Evolutionary conservation across 1,140 invertebrate genomes (phyloP).

Genomic region (Agrypnia vestita): DNA sequence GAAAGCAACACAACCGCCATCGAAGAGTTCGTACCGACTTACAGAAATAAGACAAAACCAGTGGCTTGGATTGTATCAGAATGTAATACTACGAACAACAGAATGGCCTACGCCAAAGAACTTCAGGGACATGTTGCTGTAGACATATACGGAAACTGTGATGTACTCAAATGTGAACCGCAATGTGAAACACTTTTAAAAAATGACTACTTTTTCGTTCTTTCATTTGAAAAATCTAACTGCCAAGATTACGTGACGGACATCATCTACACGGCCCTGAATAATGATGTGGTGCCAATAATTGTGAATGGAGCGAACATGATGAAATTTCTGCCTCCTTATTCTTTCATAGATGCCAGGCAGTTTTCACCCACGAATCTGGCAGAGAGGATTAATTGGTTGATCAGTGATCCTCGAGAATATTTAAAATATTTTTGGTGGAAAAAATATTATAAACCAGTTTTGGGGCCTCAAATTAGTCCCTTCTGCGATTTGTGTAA

Average conservation of each 20-base stretch:
- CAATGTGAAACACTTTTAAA: constrained; percentile 68
- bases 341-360: constrained; percentile 76
- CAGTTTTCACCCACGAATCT: constrained; percentile 72
- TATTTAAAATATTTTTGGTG: constrained; percentile 74
- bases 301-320: constrained; percentile 76
- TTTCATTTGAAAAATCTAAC: constrained; percentile 77
- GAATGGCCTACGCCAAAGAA: constrained; percentile 73
- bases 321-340: constrained; percentile 67
- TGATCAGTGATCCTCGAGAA: constrained; percentile 70
- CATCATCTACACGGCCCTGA: constrained; percentile 72
- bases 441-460: constrained; percentile 63
- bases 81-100: constrained; percentile 72
- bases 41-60: constrained; percentile 65
- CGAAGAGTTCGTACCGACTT: constrained; percentile 12
- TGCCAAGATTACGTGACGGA: constrained; percentile 76
- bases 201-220: constrained; percentile 76
- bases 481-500: constrained; percentile 48
- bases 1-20: constrained; percentile 28
- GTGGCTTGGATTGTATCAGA: constrained; percentile 78
- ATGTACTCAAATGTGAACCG: constrained; percentile 64
- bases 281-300: constrained; percentile 72
- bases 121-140: constrained; percentile 75
- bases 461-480: not conserved
- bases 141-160: constrained; percentile 80
- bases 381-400: constrained; percentile 70